Base-by-base conservation (phyloP, 2,888 invertebrate species). In the Leucozona laternaria region DNA sequence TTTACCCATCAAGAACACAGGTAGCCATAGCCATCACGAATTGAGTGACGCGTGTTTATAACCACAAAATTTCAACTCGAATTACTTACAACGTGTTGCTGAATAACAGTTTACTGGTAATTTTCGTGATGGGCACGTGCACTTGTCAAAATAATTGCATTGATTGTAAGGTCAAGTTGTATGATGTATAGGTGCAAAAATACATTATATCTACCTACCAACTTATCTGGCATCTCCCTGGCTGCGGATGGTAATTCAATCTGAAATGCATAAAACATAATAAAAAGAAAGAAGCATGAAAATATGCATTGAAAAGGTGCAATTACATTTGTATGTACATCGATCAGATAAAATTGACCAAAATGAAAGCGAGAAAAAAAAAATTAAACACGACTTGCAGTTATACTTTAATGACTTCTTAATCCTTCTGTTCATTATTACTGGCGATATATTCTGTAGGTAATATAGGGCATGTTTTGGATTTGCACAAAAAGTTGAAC, bases 71-170 rank as follows among this genome's bases (percentile, higher is more conserved):
- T 76, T 76, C 68, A 66, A 22, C 10, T 80, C 45, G 45, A 62
- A 79, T 84, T 84, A 84, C 79, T 48, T 40, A 53, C 57, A 76
- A 50, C 57, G 55, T 60, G 60, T 60, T 73, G 64, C 64, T 78
- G 64, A 81, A 78, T 50, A 62, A 78, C 48, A 73, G 22, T 50
- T 40, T 50, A 70, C 57, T 70, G 81, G 68, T 75, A 78, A 64
- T 78, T 73, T 43, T 22, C 62, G 55, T 62, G n/a, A n/a, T n/a
- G 81, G 64, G 81, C 85, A 81, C 85, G 81, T 81, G 81, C 62
- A 81, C 78, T 86, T 81, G 73, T 81, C 77, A 78, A 73, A 78
- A 78, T 86, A 86, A 81, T 86, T 86, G 81, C 85, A 73, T 77
- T 78, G 73, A 80, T 68, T 80, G 76, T 62, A 76, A 76, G 55